phyloP scores from a whole-genome alignment of 2,113 vertebrate genomes.

The Bucco capensis region DNA sequence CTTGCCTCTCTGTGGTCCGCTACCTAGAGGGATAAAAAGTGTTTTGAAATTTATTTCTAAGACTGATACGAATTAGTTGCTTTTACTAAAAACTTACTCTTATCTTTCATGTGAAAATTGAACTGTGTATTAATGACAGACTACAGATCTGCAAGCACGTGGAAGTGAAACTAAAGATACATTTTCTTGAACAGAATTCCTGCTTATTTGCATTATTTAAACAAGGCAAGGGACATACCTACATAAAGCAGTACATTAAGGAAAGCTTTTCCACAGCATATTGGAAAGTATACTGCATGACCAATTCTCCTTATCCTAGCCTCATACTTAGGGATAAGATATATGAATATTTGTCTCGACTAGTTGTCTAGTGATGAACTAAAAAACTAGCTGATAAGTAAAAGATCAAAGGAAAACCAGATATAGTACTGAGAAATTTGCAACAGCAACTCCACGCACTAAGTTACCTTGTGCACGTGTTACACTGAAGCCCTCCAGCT shows the following conservation, averaged over 20 bases:
- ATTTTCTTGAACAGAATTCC: background rate
- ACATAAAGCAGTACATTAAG: background rate
- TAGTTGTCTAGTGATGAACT: background rate
- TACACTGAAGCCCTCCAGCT: background rate
- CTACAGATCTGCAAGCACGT: background rate
- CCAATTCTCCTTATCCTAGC: background rate
- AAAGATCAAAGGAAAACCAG: background rate
- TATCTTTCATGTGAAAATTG: background rate
- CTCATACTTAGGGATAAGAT: background rate
- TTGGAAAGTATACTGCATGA: background rate
- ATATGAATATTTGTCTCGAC: background rate
- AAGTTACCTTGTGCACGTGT: fast-evolving
- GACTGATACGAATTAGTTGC: background rate
- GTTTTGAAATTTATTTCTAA: background rate
- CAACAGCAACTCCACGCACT: background rate
- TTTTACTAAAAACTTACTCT: background rate
- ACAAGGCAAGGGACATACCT: background rate
- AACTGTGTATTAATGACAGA: background rate
- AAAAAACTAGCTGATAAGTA: background rate
- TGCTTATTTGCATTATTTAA: background rate
- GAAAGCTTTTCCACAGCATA: background rate
- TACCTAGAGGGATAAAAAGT: background rate
- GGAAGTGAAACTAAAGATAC: background rate
- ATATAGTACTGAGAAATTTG: background rate
- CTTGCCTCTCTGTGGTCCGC: background rate